These are phyloP conservation scores for Leptinotarsa tumamoca DNA, from an alignment of 2,888 invertebrate species.

Conservation along the genomic window DNA sequence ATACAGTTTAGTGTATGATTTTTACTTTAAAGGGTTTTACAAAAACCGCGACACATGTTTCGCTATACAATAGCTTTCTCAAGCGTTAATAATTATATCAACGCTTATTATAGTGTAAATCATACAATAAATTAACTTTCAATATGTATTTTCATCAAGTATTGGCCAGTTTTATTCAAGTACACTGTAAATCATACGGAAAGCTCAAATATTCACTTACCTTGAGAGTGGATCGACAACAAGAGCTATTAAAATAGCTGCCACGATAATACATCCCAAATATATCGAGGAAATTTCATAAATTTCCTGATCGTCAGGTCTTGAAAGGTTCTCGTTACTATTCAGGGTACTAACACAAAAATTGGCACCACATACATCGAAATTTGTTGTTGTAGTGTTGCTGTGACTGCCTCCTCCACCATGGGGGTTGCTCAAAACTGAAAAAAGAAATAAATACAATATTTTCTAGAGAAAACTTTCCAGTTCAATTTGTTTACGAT, in stretches of 20 bases:
- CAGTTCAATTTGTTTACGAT: too few relatives aligned
- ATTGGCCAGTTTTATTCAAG: too few relatives aligned
- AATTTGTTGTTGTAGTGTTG: constrained; percentile 65
- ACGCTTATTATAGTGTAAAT: too few relatives aligned
- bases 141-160: too few relatives aligned
- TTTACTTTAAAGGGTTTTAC: too few relatives aligned
- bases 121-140: too few relatives aligned
- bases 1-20: too few relatives aligned
- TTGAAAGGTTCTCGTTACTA: constrained; percentile 80
- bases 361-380: constrained; percentile 81
- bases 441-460: constrained; percentile 47
- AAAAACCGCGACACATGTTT: too few relatives aligned
- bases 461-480: background rate
- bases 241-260: constrained; percentile 86
- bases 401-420: constrained; percentile 67
- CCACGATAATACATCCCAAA: constrained; percentile 85
- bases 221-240: constrained; percentile 92
- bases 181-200: too few relatives aligned
- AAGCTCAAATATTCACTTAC: constrained; percentile 65
- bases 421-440: constrained; percentile 84
- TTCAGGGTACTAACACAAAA: constrained; percentile 82
- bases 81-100: too few relatives aligned
- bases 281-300: constrained; percentile 92
- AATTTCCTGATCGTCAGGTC: constrained; percentile 87
- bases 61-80: too few relatives aligned